Evolutionary conservation across 1,140 invertebrate genomes (phyloP), one percentile per base, ranked within the genome.

Genomic region (Ostrea edulis): DNA sequence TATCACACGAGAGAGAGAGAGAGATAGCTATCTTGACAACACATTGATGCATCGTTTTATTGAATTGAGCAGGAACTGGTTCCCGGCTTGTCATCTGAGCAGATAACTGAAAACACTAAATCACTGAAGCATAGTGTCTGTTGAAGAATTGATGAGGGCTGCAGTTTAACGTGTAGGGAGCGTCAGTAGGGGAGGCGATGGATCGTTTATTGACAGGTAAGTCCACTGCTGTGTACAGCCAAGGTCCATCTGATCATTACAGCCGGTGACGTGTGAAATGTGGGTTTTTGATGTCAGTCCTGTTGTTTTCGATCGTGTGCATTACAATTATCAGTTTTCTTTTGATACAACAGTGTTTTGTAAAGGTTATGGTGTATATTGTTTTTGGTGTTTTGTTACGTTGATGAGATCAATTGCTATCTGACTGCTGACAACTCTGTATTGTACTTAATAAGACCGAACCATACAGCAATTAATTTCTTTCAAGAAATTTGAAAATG

Each of bases 121-220:
- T 25, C 68, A 77, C 12, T 29, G 14, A 77, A 35, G 68, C 68
- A 5, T 25, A 29, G 8, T 9, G 7, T 35, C 22, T 35, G 68
- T 35, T 29, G 29, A 25, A 29, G 68, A 9, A 77, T 77, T 29
- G 22, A 25, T 9, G 68, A 25, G 22, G 25, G 29, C 22, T 77
- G 35, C 68, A 25, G 9, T 35, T 77, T 25, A 44, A 25, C 29
- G 25, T 29, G 29, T 25, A 29, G 22, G 29, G 14, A 25, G 8
- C 68, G 35, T 25, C 29, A 17, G 35, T 35, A 77, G 29, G 22
- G 35, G 25, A 22, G 12, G 68, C 8, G 25, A 77, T 77, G 68
- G 68, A 77, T 77, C 25, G 29, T 29, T 29, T 29, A 77, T 77
- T 35, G 68, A 35, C 25, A 77, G 68, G 68, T 77, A 9, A 77